These are phyloP conservation scores for Pogoniulus pusillus DNA, from an alignment of 2,797 vertebrate genomes.

Conservation along the genomic window DNA sequence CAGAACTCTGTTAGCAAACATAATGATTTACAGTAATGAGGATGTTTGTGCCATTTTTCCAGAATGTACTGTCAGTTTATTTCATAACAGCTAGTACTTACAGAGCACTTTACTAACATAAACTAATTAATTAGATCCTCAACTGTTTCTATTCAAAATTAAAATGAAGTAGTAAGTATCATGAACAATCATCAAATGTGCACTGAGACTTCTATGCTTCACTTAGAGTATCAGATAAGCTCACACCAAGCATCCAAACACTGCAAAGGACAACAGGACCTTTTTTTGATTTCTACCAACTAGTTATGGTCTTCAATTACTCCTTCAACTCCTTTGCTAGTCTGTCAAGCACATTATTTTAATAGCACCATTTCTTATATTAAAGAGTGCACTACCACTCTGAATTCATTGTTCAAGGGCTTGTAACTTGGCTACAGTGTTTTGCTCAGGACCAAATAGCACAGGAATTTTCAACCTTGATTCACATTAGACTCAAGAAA, in stretches of 20 bases:
- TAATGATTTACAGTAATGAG: slow-evolving; percentile 44
- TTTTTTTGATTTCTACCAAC: background rate
- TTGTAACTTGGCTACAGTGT: background rate
- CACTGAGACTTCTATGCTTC: background rate
- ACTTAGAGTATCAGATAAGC: background rate
- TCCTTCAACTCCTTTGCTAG: background rate
- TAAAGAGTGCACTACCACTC: background rate
- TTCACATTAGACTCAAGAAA: background rate
- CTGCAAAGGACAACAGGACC: background rate
- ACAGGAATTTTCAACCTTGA: background rate
- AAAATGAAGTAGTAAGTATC: background rate
- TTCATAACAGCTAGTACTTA: slow-evolving; percentile 40
- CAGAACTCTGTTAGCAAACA: slow-evolving; percentile 43
- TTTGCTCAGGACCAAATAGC: background rate
- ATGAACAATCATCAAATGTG: background rate
- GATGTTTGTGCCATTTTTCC: slow-evolving; percentile 13
- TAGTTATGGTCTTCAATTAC: background rate
- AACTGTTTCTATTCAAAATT: slow-evolving; percentile 47
- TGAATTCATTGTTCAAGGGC: background rate
- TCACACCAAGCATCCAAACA: background rate
- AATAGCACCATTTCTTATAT: background rate
- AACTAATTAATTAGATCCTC: slow-evolving; percentile 43
- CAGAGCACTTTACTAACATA: slow-evolving; percentile 19
- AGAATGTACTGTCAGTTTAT: slow-evolving; percentile 22
- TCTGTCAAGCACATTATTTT: background rate